phyloP scores from a whole-genome alignment of 2,797 vertebrate genomes.

The Setipinna tenuifilis region DNA sequence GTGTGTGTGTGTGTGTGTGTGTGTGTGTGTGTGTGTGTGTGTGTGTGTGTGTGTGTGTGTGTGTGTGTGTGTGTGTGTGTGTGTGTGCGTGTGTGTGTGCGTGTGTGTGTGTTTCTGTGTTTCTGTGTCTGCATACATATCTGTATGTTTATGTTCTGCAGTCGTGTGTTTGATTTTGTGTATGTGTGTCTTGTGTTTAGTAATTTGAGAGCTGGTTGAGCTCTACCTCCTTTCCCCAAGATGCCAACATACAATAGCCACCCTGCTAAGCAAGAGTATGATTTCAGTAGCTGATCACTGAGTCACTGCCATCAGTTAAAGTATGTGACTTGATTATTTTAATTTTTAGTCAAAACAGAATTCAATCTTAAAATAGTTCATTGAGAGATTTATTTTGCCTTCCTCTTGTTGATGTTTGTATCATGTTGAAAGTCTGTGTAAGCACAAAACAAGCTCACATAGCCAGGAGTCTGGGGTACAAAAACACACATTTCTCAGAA shows the following conservation, averaged over 20 bases:
- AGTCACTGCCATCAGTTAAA: neutral
- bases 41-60: neutral
- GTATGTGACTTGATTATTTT: neutral
- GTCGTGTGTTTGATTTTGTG: no score
- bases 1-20: neutral
- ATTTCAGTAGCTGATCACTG: neutral
- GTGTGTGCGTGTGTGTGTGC: no score
- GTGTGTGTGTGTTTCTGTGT: no score
- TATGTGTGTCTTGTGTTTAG: neutral
- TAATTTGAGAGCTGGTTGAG: neutral
- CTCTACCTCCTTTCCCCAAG: neutral
- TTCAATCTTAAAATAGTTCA: neutral
- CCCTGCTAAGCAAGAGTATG: neutral
- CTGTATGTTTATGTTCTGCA: no score
- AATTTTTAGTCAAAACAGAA: neutral
- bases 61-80: no score
- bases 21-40: neutral
- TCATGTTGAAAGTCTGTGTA: neutral
- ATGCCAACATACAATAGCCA: neutral
- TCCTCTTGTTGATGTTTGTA: neutral
- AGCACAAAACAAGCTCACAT: constrained; percentile 31
- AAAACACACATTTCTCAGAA: constrained; percentile 17
- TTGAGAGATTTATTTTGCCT: neutral
- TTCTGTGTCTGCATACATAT: no score
- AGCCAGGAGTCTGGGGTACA: constrained; percentile 22